Percentiles rank a stretch among this genome's conserved stretches.
phyloP scores from a whole-genome alignment of 2,113 vertebrate genomes.

The Mesoclemmys tuberculata region DNA sequence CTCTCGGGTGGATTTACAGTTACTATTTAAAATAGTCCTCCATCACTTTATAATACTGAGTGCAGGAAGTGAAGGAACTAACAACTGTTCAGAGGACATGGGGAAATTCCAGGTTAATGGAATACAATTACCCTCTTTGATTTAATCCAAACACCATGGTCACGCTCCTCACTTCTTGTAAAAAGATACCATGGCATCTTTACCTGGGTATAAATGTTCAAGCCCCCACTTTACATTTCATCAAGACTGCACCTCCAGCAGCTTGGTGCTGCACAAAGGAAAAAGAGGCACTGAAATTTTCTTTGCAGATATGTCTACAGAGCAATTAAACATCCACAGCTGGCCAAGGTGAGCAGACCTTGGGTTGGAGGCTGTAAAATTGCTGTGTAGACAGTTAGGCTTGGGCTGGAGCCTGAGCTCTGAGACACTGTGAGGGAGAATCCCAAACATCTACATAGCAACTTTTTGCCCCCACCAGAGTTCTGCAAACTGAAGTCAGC shows the following conservation, averaged over 20 bases:
- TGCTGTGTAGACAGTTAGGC: neutral
- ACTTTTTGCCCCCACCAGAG: neutral
- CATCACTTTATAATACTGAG: accelerated
- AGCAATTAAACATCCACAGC: neutral
- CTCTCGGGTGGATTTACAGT: neutral
- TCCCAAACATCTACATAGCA: neutral
- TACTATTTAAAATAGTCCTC: neutral
- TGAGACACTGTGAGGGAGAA: neutral
- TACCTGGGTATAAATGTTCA: neutral
- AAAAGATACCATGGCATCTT: accelerated
- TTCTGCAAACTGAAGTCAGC: neutral
- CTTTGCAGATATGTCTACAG: neutral
- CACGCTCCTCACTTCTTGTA: accelerated
- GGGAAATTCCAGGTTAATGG: neutral
- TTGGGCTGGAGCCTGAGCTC: neutral
- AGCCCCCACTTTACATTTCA: neutral
- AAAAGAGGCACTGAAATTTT: accelerated
- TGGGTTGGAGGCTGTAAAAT: neutral
- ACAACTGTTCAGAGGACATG: neutral
- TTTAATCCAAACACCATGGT: accelerated
- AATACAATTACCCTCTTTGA: accelerated
- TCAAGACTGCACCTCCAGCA: accelerated
- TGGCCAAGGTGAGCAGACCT: no score
- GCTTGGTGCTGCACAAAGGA: accelerated
- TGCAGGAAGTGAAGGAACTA: accelerated